Percentiles rank a stretch among this genome's conserved stretches.
These are phyloP conservation scores for Globia sparganii DNA, from an alignment of 2,888 invertebrate genomes.

Conservation along the genomic window DNA sequence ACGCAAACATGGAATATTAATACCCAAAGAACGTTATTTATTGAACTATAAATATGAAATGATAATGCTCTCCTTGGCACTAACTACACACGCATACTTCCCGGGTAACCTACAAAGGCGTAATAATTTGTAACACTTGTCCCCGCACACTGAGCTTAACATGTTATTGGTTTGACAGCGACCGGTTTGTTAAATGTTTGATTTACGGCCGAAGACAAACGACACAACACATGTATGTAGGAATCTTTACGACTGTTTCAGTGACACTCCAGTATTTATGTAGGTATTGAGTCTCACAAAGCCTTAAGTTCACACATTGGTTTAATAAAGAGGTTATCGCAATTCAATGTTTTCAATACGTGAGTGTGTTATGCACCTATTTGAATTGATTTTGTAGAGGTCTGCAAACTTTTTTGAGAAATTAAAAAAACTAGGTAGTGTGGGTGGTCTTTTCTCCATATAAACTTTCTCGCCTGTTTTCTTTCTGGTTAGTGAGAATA, in stretches of 20 bases:
- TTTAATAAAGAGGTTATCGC: conserved; percentile 18
- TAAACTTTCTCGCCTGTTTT: no score
- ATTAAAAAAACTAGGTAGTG: not conserved
- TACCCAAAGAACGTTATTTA: conserved; percentile 42
- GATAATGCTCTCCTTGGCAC: conserved; percentile 55
- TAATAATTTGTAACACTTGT: conserved; percentile 74
- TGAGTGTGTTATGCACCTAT: not conserved
- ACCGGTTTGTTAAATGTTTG: conserved; percentile 82
- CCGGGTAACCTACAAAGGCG: conserved; percentile 65
- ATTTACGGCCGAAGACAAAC: conserved; percentile 79
- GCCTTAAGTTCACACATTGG: conserved; percentile 15
- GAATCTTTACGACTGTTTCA: conserved; percentile 72
- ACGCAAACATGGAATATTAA: conserved; percentile 29
- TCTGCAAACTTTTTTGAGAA: not conserved
- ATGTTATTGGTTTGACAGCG: conserved; percentile 82
- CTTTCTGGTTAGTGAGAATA: no score
- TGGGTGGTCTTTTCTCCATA: no score
- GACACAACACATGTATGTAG: conserved; percentile 64
- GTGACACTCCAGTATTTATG: conserved; percentile 64
- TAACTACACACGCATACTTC: conserved; percentile 56
- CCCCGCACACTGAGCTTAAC: conserved; percentile 74
- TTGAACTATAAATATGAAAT: conserved; percentile 54
- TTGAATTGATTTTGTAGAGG: not conserved
- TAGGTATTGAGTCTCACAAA: conserved; percentile 42
- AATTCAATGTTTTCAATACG: not conserved